phyloP scores from a whole-genome alignment of 2,888 invertebrate genomes.

The Nomada hirtipes region DNA sequence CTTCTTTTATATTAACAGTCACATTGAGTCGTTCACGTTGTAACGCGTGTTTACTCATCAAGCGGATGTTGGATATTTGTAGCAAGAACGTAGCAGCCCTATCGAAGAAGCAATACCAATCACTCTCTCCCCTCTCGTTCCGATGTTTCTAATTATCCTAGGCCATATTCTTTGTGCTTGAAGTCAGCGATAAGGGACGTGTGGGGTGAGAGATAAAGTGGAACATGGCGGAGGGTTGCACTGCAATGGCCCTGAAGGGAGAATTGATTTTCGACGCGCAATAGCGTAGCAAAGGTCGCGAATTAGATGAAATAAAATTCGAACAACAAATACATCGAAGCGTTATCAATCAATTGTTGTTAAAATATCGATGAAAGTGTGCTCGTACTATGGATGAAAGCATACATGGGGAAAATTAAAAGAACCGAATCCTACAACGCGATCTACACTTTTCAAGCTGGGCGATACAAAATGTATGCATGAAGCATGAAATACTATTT shows the following conservation, averaged over 20 bases:
- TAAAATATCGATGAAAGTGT: too few relatives aligned
- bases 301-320: too few relatives aligned
- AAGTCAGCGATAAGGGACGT: background rate
- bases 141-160: slow-evolving; percentile 12
- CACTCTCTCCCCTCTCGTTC: slow-evolving; percentile 42
- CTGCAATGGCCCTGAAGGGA: slow-evolving; percentile 5
- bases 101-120: slow-evolving; percentile 29
- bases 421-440: too few relatives aligned
- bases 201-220: background rate
- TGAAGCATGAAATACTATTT: too few relatives aligned
- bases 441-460: too few relatives aligned
- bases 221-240: background rate
- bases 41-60: slow-evolving; percentile 20
- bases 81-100: slow-evolving; percentile 20
- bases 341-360: too few relatives aligned
- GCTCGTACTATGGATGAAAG: too few relatives aligned
- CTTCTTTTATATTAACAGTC: slow-evolving; percentile 7
- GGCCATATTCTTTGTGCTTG: background rate
- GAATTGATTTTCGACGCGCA: slow-evolving; percentile 9
- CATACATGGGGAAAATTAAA: too few relatives aligned
- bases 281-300: background rate
- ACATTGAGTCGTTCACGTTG: slow-evolving; percentile 12
- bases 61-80: slow-evolving; percentile 18
- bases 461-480: too few relatives aligned
- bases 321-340: too few relatives aligned